Percentiles rank a stretch among this genome's conserved stretches.
Conservation (phyloP, 2,888 invertebrate species). For the Megalurothrips usitatus region DNA sequence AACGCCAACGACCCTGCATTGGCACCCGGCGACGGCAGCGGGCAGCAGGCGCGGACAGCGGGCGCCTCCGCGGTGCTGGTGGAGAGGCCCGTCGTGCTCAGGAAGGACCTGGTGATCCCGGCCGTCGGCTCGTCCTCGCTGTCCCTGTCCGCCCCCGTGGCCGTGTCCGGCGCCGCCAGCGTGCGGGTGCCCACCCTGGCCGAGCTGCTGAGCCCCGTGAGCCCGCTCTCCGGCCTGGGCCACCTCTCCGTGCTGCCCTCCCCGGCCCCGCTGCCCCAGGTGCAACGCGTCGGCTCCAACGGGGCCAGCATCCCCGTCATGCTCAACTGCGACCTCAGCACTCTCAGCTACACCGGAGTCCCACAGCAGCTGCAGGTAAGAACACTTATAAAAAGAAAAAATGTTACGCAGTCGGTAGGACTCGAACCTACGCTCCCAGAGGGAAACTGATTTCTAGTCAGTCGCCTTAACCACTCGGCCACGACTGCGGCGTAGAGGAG, state of each 20-base stretch:
- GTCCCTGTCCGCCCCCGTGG: neutral
- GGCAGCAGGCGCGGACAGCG: neutral
- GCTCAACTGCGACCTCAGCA: constrained; percentile 16
- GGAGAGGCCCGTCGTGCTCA: neutral
- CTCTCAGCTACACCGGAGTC: neutral
- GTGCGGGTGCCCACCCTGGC: neutral
- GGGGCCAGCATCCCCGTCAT: neutral
- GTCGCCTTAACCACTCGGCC: constrained; percentile 41
- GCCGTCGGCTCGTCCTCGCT: neutral
- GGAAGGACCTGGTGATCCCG: neutral
- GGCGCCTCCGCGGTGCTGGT: neutral
- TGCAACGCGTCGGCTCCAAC: neutral
- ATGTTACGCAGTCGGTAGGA: constrained; percentile 73
- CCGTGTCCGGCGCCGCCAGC: neutral
- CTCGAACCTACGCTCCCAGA: constrained; percentile 88
- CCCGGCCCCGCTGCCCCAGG: neutral
- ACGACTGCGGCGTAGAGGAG: constrained; percentile 36
- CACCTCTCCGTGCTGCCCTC: neutral
- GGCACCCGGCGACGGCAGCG: neutral
- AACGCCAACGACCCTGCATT: neutral
- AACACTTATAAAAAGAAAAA: constrained; percentile 35
- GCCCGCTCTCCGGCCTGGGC: neutral
- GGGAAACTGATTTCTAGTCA: constrained; percentile 54
- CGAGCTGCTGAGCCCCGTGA: neutral
- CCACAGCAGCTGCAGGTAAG: neutral